Conservation (phyloP, 2,113 vertebrate genomes). For the Thomomys bottae region DNA sequence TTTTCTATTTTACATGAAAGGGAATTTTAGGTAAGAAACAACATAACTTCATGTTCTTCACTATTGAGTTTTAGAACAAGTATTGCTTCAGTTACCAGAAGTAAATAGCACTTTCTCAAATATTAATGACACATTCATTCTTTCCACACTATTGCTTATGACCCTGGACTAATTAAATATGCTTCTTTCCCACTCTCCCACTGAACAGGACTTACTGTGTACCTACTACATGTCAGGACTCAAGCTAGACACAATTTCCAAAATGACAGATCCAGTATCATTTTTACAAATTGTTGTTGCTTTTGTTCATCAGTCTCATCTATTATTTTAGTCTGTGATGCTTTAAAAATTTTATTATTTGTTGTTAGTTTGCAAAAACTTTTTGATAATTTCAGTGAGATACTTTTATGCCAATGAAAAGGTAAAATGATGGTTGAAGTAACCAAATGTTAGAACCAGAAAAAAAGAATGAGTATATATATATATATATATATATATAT, state of each 20-base stretch:
- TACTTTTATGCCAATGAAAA: neutral
- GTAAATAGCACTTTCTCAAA: neutral
- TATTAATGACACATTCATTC: neutral
- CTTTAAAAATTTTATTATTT: neutral
- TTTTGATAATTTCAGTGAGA: neutral
- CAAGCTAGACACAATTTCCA: neutral
- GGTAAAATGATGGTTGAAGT: neutral
- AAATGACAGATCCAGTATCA: neutral
- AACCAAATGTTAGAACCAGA: neutral
- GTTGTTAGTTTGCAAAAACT: neutral
- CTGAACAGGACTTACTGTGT: neutral
- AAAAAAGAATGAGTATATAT: slow-evolving; percentile 25
- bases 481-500: neutral
- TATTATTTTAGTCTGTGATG: neutral
- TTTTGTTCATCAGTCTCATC: neutral
- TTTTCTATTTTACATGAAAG: neutral
- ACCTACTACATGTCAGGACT: neutral
- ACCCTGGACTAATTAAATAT: neutral
- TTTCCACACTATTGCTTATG: neutral
- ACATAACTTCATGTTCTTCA: neutral
- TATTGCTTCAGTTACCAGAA: neutral
- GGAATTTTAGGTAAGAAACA: neutral
- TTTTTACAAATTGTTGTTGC: neutral
- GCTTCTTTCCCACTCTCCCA: neutral
- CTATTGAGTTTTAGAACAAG: neutral